These are phyloP conservation scores for Aporophyla lueneburgensis DNA, from an alignment of 2,888 invertebrate species.

Conservation along the genomic window DNA sequence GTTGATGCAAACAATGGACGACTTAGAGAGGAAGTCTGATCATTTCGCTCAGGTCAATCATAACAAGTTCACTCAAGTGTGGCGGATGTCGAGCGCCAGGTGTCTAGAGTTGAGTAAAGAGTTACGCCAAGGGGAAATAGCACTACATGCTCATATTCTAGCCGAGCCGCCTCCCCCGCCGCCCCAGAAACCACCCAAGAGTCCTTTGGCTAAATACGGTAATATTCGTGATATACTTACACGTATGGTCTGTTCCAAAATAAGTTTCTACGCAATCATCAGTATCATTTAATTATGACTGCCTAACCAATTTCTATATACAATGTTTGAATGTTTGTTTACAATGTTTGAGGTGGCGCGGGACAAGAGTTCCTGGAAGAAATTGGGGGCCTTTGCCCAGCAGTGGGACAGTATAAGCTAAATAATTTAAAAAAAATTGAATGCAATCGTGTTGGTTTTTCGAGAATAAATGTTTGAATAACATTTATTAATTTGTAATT, in stretches of 20 bases:
- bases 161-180: conserved; percentile 85
- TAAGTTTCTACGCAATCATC: too few relatives aligned
- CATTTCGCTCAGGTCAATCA: conserved; percentile 92
- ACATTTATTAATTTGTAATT: not conserved
- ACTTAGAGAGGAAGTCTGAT: conserved; percentile 93
- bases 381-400: too few relatives aligned
- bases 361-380: too few relatives aligned
- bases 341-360: too few relatives aligned
- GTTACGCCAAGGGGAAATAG: conserved; percentile 82
- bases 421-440: too few relatives aligned
- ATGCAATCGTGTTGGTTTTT: too few relatives aligned
- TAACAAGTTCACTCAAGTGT: conserved; percentile 90
- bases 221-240: conserved; percentile 6
- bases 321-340: too few relatives aligned
- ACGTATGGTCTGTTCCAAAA: not conserved
- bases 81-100: conserved; percentile 84
- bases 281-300: too few relatives aligned
- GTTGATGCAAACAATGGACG: conserved; percentile 92
- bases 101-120: conserved; percentile 76
- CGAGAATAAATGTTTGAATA: not conserved
- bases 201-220: conserved; percentile 81
- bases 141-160: conserved; percentile 85
- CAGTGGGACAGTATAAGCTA: too few relatives aligned
- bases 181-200: conserved; percentile 79
- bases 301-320: too few relatives aligned